Conservation (phyloP, 1,140 invertebrate genomes). For the Trichoplusia ni region DNA sequence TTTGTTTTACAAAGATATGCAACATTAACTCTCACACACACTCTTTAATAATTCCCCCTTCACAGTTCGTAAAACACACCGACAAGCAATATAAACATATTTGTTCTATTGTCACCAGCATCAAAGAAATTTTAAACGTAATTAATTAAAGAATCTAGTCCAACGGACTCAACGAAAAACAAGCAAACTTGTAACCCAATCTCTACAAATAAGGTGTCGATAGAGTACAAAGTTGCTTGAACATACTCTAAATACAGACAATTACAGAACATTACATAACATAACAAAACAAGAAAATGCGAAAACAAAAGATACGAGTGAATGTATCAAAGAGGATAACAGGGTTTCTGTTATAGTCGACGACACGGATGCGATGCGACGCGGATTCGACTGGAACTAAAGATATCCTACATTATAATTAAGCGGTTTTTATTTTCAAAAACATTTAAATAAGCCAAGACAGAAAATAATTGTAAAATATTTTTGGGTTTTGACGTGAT, state of each 20-base stretch:
- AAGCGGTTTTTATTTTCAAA: not conserved
- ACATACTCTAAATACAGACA: conserved; percentile 16
- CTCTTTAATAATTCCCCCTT: conserved; percentile 26
- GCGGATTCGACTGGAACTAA: not conserved
- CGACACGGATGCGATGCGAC: conserved; percentile 18
- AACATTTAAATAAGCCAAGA: not conserved
- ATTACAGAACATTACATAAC: conserved; percentile 35
- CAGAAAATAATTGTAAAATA: too few relatives aligned
- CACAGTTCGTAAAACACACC: conserved; percentile 17
- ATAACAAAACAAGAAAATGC: conserved; percentile 28
- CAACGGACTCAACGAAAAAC: not conserved
- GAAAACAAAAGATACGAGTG: conserved; percentile 27
- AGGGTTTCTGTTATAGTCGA: not conserved
- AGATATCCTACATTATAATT: not conserved
- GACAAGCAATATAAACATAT: conserved; percentile 10
- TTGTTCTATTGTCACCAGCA: conserved; percentile 28
- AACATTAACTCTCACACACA: not conserved
- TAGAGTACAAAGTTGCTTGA: conserved; percentile 19
- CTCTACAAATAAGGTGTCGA: not conserved
- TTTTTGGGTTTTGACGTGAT: too few relatives aligned
- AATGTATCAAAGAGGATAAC: conserved; percentile 32
- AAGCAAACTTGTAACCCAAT: conserved; percentile 6
- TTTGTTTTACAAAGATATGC: conserved; percentile 7
- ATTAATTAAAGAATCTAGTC: conserved; percentile 32
- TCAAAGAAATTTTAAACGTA: conserved; percentile 28